Base-by-base conservation (phyloP, 2,888 invertebrate genomes). In the Cryptophagus acutangulus region DNA sequence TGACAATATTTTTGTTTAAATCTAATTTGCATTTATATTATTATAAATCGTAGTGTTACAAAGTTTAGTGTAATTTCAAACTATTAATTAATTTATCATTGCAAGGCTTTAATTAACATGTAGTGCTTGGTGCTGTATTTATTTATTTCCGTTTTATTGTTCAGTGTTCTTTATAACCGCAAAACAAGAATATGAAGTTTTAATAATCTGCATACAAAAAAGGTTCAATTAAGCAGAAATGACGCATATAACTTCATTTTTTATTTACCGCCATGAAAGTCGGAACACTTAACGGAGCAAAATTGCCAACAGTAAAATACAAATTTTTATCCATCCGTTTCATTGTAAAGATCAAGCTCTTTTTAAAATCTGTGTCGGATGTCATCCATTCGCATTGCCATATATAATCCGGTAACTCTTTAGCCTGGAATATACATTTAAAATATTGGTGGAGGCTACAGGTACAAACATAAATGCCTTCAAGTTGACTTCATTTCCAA, bases 401-500 rank as follows among this genome's bases (percentile, higher is more conserved):
- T 14, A 67, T 48, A 17, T 61, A 55, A 18, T 51, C 38, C 5
- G 62, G 55, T 20, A 67, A 49, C 40, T 61, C 54, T 28, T 52
- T 47, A 5, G 63, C 63, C 62, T 64, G 35, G 18, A 53, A 49
- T 9, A 36, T 15, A 38, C 29, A 17, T 13, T 12, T 5, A 20
- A 20, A 20, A 20, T 20, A 10, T 10, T 12, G 8, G 13, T 28
- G 10, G 12, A 10, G 12, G 5, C 12, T 28, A 10, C 6, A 20
- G 31, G 6, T 14, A 14, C 25, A 16, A 16, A 13, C 6, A 36
- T 8, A 14, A 3, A 28, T 12, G 58, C 65, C 45, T 58, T 59
- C 34, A 61, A 39, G 16, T 61, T 62, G 12, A 65, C 57, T 55
- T 67, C 62, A 48, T 67, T 66, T 20, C 67, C 67, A 50, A 65